Evolutionary conservation across 2,113 vertebrate genomes (phyloP).

Genomic region (Pelmatolapia mariae): DNA sequence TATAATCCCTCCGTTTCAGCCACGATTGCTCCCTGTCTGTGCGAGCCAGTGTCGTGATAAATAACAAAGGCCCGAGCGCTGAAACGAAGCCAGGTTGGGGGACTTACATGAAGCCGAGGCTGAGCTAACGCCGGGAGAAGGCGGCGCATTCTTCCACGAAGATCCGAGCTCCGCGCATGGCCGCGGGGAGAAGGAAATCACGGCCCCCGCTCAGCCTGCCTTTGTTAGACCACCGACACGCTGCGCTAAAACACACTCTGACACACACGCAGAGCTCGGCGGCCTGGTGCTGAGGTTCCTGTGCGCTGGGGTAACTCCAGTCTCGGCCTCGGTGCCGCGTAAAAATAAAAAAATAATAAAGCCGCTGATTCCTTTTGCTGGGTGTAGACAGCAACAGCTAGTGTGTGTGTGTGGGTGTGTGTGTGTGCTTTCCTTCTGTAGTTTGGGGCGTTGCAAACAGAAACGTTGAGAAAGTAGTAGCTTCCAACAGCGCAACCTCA

Average conservation of each 20-base stretch:
- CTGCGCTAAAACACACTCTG: not conserved
- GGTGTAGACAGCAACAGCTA: not conserved
- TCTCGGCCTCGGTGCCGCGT: not conserved
- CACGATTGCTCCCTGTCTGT: not conserved
- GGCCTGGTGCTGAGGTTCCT: not conserved
- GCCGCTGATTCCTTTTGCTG: not conserved
- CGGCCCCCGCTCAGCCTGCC: not conserved
- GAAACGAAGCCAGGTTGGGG: not conserved
- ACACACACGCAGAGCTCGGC: not conserved
- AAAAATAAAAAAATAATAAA: not conserved
- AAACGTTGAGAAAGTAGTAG: constrained; percentile 34
- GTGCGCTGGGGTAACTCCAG: not conserved
- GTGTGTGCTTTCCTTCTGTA: not conserved
- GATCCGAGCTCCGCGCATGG: constrained; percentile 33
- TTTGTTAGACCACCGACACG: not conserved
- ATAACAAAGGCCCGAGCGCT: not conserved
- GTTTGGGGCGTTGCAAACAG: constrained; percentile 26
- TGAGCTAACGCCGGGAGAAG: constrained; percentile 37
- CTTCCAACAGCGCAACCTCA: constrained; percentile 16
- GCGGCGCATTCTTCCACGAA: constrained; percentile 32
- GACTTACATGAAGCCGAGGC: constrained; percentile 59
- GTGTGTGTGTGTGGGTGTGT: not conserved
- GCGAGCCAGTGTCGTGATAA: not conserved
- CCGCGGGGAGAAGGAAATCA: not conserved
- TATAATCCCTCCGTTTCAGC: not conserved